Base-by-base conservation (phyloP, 2,888 invertebrate genomes). In the Eristalinus aeneus region DNA sequence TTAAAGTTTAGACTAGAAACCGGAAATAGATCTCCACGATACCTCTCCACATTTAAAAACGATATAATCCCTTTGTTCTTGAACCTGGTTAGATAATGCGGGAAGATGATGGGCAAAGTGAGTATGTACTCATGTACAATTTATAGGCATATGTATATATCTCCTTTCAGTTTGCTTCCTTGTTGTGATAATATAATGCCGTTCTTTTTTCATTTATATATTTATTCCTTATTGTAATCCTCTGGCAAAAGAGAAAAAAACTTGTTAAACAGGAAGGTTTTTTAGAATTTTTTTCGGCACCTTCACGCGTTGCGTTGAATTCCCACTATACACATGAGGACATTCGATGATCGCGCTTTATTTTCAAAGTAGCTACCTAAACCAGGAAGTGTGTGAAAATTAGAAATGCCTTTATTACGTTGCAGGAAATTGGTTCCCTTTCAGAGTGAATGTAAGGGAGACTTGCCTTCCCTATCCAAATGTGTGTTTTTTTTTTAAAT, bases 21-120 rank as follows among this genome's bases (percentile, higher is more conserved):
- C 85, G 85, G 85, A 85, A 85, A 85, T 76, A 85, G 73, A 81
- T 73, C 64, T 39, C 20, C 34, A 63, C 12, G 39, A 69, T 58
- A 68, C 39, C 64, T 74, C 39, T 60, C 11, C 20, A 61, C 12
- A 39, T 46, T 46, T 46, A 46, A 16, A 71, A 39, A 75, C 46
- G 61, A 58, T 58, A 81, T 71, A 81, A 85, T 81, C 76, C 85
- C 81, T 68, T 85, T 85, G 81, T 85, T 81, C 81, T 77, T 85
- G 81, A 81, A 81, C 85, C 81, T 85, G 85, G 77, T 85, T 81
- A 85, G 85, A 85, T 85, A 85, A 85, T 85, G 85, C 85, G 85
- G 85, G 85, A 85, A 81, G 85, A 85, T 82, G 85, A 73, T 85
- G 85, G 71, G 67, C 36, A 78, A 74, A 64, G 10, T 34, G 10